These are phyloP conservation scores for Atopsyche davidsoni DNA, from an alignment of 1,140 invertebrate species.

Conservation along the genomic window DNA sequence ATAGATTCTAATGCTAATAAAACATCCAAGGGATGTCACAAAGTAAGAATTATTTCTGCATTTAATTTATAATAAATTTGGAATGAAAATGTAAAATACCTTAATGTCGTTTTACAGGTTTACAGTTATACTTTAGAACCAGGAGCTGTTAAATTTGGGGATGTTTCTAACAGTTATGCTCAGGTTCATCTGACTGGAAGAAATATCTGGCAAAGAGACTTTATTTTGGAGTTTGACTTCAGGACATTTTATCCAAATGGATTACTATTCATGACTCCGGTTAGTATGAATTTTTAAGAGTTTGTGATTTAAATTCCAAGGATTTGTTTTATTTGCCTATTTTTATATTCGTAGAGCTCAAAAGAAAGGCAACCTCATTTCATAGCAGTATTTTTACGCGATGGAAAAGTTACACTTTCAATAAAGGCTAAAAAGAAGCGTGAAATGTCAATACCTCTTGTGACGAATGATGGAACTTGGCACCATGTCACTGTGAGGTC, in stretches of 20 bases:
- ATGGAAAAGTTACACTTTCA: constrained; percentile 63
- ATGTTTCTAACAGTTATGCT: constrained; percentile 69
- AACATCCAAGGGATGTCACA: constrained; percentile 39
- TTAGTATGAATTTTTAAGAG: constrained; percentile 39
- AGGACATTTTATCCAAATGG: constrained; percentile 82
- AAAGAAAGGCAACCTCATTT: constrained; percentile 64
- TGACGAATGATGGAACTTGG: constrained; percentile 79
- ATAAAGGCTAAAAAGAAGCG: constrained; percentile 61
- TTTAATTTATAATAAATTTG: constrained; percentile 5
- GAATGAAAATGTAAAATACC: background rate
- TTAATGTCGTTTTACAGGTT: constrained; percentile 17
- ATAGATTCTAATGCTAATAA: constrained; percentile 40
- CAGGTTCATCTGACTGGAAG: constrained; percentile 55
- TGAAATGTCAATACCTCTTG: constrained; percentile 54
- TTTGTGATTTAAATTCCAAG: background rate
- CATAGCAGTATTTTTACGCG: constrained; percentile 62
- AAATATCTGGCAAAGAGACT: constrained; percentile 62
- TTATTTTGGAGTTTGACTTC: constrained; percentile 74
- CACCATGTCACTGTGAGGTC: constrained; percentile 65
- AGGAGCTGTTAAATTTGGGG: constrained; percentile 81
- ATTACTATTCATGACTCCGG: constrained; percentile 68
- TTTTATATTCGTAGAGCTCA: constrained; percentile 49
- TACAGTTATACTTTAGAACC: constrained; percentile 65
- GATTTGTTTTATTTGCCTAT: background rate
- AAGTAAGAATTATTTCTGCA: constrained; percentile 34